These are phyloP conservation scores for Streblospio benedicti DNA, from an alignment of 1,140 invertebrate species.

Conservation along the genomic window DNA sequence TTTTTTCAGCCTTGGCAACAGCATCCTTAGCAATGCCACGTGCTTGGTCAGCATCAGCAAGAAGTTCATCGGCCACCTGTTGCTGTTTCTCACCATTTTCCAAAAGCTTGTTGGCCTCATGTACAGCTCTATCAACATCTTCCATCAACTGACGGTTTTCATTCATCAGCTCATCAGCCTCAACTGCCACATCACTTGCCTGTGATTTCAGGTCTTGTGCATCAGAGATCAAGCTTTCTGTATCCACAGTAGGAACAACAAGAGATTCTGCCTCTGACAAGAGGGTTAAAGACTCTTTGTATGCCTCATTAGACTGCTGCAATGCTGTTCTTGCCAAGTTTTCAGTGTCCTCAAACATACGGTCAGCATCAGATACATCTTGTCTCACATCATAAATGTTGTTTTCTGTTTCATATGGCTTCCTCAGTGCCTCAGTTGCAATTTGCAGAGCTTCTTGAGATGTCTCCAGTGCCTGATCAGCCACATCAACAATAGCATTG, in stretches of 20 bases:
- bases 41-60: slow-evolving; percentile 62
- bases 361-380: slow-evolving; percentile 53
- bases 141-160: slow-evolving; percentile 47
- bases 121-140: slow-evolving; percentile 38
- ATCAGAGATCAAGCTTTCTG: slow-evolving; percentile 58
- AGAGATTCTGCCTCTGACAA: slow-evolving; percentile 67
- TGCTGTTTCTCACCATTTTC: slow-evolving; percentile 27
- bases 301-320: slow-evolving; percentile 62
- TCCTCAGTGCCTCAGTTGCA: slow-evolving; percentile 68
- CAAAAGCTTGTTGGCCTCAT: slow-evolving; percentile 32
- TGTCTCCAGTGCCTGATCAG: slow-evolving; percentile 71
- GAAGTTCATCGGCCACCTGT: slow-evolving; percentile 56
- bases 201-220: slow-evolving; percentile 47
- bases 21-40: slow-evolving; percentile 68
- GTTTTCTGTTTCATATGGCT: slow-evolving; percentile 59
- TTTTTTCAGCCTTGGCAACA: slow-evolving; percentile 71
- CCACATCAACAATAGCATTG: slow-evolving; percentile 63
- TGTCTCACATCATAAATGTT: slow-evolving; percentile 39
- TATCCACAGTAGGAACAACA: slow-evolving; percentile 64
- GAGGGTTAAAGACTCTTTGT: slow-evolving; percentile 69
- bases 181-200: slow-evolving; percentile 23
- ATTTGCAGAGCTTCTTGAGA: slow-evolving; percentile 70
- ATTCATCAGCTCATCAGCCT: slow-evolving; percentile 51
- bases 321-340: slow-evolving; percentile 63
- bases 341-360: slow-evolving; percentile 60